phyloP scores from a whole-genome alignment of 1,140 invertebrate species.

The Choristoneura fumiferana region DNA sequence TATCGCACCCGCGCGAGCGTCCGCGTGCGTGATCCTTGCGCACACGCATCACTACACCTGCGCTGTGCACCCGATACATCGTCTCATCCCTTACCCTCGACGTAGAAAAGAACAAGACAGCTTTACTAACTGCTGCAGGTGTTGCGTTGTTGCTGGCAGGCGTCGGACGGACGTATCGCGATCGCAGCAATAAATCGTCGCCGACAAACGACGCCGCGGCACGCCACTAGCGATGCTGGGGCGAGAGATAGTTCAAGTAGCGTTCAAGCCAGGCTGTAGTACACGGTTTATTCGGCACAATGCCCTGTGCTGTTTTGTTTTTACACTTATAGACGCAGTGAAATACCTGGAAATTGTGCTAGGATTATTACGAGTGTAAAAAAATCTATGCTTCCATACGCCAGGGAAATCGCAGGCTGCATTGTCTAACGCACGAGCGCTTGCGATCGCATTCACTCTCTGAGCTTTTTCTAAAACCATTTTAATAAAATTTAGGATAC shows the following conservation, averaged over 20 bases:
- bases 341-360: no score
- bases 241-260: conserved; percentile 10
- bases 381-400: no score
- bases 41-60: neutral
- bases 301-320: no score
- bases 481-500: no score
- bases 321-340: no score
- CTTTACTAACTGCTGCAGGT: neutral
- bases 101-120: neutral
- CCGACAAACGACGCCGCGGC: conserved; percentile 17
- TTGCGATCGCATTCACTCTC: no score
- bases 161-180: conserved; percentile 4
- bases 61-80: neutral
- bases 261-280: neutral
- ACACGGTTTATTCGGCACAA: no score
- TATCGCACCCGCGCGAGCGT: neutral
- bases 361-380: no score
- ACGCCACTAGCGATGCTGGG: neutral
- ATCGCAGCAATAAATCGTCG: conserved; percentile 11
- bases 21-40: neutral
- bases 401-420: no score
- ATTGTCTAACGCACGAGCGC: no score
- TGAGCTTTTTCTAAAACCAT: no score
- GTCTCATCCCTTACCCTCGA: neutral
- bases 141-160: neutral